Conservation (phyloP, 2,888 invertebrate genomes). For the Reticulitermes lucifugus region DNA sequence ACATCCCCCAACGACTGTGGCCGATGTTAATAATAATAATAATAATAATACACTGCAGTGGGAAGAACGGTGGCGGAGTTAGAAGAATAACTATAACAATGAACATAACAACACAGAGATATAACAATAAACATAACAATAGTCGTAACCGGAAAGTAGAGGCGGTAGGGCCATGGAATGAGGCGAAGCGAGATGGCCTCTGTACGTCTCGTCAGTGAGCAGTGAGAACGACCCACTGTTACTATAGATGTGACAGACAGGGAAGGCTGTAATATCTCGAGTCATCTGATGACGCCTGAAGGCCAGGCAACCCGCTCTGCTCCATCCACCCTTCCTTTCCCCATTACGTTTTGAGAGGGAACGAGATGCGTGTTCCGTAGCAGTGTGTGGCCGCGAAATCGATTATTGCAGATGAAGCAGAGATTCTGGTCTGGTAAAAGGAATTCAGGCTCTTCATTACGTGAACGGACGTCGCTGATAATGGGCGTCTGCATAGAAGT, state of each 20-base stretch:
- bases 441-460: background rate
- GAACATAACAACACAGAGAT: slow-evolving; percentile 52
- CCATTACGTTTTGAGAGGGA: slow-evolving; percentile 3
- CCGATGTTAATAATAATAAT: slow-evolving; percentile 44
- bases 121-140: slow-evolving; percentile 54
- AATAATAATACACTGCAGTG: slow-evolving; percentile 41
- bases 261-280: slow-evolving; percentile 13
- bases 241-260: background rate
- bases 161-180: slow-evolving; percentile 38
- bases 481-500: background rate
- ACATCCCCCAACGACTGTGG: background rate
- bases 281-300: slow-evolving; percentile 45
- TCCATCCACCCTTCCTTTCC: background rate
- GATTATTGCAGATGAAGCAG: slow-evolving; percentile 38
- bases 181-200: slow-evolving; percentile 48
- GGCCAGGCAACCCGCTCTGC: slow-evolving; percentile 40
- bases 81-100: slow-evolving; percentile 53
- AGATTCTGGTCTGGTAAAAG: background rate
- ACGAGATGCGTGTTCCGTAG: slow-evolving; percentile 15
- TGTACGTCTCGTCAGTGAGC: slow-evolving; percentile 22
- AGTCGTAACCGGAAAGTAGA: slow-evolving; percentile 52
- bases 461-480: background rate
- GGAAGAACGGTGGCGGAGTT: slow-evolving; percentile 15
- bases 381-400: slow-evolving; percentile 37
- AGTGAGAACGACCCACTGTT: background rate